A percentile compares a stretch with the other conserved stretches of the same genome.
Conservation (phyloP, 2,797 vertebrate species). For the Sphenodon punctatus region DNA sequence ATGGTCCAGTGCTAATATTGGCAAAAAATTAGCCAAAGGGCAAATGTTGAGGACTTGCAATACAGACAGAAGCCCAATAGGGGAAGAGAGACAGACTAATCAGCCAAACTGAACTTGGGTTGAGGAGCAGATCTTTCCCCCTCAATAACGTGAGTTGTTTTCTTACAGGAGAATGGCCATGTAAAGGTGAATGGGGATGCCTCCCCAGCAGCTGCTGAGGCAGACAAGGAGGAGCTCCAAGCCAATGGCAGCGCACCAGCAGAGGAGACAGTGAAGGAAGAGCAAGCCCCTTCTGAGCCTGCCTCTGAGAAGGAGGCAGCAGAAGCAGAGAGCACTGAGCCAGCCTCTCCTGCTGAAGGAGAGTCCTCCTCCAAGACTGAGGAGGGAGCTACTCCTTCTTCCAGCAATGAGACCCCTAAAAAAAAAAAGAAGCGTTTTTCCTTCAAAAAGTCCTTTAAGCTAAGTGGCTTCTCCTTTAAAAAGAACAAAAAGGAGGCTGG, state of each 20-base stretch:
- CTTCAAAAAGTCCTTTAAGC: conserved; percentile 96
- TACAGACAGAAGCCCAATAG: too few relatives aligned
- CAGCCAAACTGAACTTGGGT: not conserved
- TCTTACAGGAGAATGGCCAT: conserved; percentile 90
- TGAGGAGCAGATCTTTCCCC: not conserved
- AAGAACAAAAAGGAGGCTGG: conserved; percentile 93
- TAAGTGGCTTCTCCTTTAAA: conserved; percentile 95
- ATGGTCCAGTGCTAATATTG: not conserved
- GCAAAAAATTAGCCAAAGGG: not conserved
- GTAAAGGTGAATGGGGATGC: conserved; percentile 93
- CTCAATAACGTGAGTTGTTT: conserved; percentile 7
- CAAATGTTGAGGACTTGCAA: too few relatives aligned
- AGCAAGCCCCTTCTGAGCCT: conserved; percentile 54
- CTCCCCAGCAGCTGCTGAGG: conserved; percentile 86
- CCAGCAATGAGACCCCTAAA: conserved; percentile 92
- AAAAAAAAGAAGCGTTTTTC: conserved; percentile 98
- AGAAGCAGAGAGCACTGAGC: conserved; percentile 82
- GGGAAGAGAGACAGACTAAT: too few relatives aligned
- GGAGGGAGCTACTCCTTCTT: conserved; percentile 80
- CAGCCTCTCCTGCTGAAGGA: conserved; percentile 81
- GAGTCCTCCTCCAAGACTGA: conserved; percentile 87
- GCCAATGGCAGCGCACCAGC: conserved; percentile 36
- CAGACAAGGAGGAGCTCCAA: conserved; percentile 69
- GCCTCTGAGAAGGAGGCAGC: conserved; percentile 75
- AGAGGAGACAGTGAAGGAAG: conserved; percentile 76